Evolutionary conservation across 2,797 vertebrate species (phyloP).

Genomic region (Phataginus tricuspis): DNA sequence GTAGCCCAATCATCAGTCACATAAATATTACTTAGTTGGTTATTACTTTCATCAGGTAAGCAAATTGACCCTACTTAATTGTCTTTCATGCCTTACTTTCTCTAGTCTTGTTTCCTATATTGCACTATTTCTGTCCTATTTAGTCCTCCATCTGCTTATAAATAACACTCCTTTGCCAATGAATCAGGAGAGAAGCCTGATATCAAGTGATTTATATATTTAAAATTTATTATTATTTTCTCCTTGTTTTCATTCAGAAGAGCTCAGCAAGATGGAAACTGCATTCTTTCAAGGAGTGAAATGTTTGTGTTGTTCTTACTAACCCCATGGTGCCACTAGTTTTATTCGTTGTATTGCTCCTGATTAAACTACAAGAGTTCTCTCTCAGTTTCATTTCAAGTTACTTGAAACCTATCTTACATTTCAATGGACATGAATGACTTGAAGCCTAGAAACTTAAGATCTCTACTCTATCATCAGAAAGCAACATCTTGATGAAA

Average conservation of each 20-base stretch:
- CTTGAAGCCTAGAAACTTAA: background rate
- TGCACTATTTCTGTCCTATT: background rate
- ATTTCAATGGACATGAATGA: background rate
- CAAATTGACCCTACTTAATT: background rate
- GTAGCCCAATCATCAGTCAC: background rate
- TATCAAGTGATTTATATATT: background rate
- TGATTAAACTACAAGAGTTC: constrained; percentile 72
- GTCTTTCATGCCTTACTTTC: background rate
- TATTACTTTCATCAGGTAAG: background rate
- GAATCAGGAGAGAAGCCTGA: background rate
- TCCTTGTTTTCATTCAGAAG: background rate
- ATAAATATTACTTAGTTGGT: background rate
- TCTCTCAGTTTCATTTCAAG: constrained; percentile 66
- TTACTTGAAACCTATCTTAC: constrained; percentile 63
- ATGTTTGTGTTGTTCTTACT: constrained; percentile 53
- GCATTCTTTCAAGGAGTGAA: constrained; percentile 49
- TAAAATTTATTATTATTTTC: background rate
- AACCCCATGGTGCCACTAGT: constrained; percentile 62
- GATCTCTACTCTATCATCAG: background rate
- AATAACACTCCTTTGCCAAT: background rate
- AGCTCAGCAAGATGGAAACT: background rate
- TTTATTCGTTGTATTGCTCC: background rate
- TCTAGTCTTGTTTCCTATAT: background rate
- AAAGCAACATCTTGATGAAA: constrained; percentile 6
- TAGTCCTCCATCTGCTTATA: background rate